Percentiles rank a stretch among this genome's conserved stretches.
These are phyloP conservation scores for Hecatera dysodea DNA, from an alignment of 2,888 invertebrate genomes.

Conservation along the genomic window DNA sequence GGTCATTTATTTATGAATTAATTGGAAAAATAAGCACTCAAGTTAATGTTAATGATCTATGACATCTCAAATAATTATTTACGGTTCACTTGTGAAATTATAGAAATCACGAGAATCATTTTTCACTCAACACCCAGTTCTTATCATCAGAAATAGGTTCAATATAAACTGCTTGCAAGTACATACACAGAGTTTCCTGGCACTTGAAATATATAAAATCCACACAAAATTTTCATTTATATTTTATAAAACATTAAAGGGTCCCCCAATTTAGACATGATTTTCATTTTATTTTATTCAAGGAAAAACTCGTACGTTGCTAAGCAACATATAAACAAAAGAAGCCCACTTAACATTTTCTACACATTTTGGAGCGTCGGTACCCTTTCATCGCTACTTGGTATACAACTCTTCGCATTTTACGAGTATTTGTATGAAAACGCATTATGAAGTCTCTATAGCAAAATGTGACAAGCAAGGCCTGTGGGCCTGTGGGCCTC, in stretches of 20 bases:
- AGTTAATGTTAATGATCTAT: background rate
- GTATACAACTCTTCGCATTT: constrained; percentile 14
- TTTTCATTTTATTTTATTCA: constrained; percentile 57
- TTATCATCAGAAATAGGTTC: background rate
- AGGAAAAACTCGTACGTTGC: constrained; percentile 58
- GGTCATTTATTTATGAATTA: background rate
- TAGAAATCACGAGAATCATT: background rate
- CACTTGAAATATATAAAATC: constrained; percentile 38
- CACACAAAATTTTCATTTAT: constrained; percentile 40
- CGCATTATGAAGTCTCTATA: constrained; percentile 16
- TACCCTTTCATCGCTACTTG: constrained; percentile 57
- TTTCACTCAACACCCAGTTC: constrained; percentile 10
- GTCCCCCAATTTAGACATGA: constrained; percentile 76
- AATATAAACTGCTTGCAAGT: constrained; percentile 28
- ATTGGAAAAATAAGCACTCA: background rate
- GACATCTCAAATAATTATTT: background rate
- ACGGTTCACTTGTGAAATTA: constrained; percentile 8
- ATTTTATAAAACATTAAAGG: constrained; percentile 66
- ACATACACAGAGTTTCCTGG: constrained; percentile 12
- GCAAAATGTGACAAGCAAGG: constrained; percentile 12
- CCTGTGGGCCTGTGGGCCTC: background rate
- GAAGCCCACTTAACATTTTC: constrained; percentile 48
- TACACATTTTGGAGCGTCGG: constrained; percentile 28
- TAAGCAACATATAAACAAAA: constrained; percentile 64
- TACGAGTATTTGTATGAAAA: constrained; percentile 25